Conservation (phyloP, 2,888 invertebrate species). For the Chironomus tentans region DNA sequence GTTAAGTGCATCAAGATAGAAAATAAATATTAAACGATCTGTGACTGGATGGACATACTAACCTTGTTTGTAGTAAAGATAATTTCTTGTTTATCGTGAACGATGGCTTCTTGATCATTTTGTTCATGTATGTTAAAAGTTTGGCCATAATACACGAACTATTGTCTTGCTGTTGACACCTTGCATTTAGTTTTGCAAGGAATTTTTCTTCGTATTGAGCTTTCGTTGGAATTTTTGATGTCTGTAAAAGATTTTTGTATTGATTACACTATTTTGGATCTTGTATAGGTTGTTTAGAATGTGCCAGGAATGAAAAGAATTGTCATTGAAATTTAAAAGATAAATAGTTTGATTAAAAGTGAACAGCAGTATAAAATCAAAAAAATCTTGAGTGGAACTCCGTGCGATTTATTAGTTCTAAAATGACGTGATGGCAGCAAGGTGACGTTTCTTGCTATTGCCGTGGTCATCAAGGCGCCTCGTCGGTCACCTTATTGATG, state of each 20-base stretch:
- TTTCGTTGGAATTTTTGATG: neutral
- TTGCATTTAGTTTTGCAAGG: constrained; percentile 62
- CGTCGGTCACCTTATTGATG: too few species aligned
- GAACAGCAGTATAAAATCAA: too few species aligned
- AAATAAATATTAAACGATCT: neutral
- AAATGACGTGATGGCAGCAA: too few species aligned
- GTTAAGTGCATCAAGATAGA: neutral
- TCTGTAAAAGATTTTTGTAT: neutral
- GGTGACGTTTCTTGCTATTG: too few species aligned
- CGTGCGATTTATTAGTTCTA: too few species aligned
- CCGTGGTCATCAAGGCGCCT: too few species aligned
- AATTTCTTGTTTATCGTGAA: constrained; percentile 68
- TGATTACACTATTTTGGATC: too few species aligned
- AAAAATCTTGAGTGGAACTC: too few species aligned
- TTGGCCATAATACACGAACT: constrained; percentile 77
- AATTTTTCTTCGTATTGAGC: constrained; percentile 56
- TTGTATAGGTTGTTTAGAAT: too few species aligned
- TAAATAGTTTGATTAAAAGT: too few species aligned
- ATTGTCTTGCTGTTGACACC: constrained; percentile 67
- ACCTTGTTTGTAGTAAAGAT: constrained; percentile 65
- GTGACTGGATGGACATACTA: constrained; percentile 26
- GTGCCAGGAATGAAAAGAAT: too few species aligned
- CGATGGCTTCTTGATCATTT: constrained; percentile 67
- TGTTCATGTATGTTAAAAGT: constrained; percentile 71
- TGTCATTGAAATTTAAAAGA: too few species aligned